Base-by-base conservation (phyloP, 2,797 vertebrate species). In the Apodemus agrarius region DNA sequence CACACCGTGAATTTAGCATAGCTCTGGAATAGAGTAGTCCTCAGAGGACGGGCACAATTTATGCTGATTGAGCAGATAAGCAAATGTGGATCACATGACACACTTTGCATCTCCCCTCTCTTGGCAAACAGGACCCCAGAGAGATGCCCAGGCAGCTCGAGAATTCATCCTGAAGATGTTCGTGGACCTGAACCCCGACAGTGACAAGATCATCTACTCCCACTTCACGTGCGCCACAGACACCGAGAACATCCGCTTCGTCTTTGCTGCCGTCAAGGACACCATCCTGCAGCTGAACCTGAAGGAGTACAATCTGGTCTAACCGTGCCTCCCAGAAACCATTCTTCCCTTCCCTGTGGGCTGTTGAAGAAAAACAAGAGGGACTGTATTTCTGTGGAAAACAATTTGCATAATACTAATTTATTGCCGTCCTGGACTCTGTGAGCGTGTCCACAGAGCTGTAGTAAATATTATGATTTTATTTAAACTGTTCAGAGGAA, bases 81-180 rank as follows among this genome's bases (percentile, higher is more conserved):
- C 14, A 4, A 16, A 54, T 37, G 1, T 29, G 3, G 49, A 29
- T 79, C 84, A 90, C 6, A 61, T 94, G 90, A 97, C n/a, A 54
- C 13, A 46, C 54, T 72, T 2, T 69, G 40, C 63, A 49, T 92
- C 96, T 96, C 31, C 90, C 34, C 87, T 92, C 34, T 92, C 34
- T 95, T 97, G 83, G 72, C 96, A 93, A 91, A 95, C 96, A 99
- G 99, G 99, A 98, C 99, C 99, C 10, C 99, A 99, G 90, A 98
- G 99, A 96, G 99, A 99, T 94, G 99, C 99, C 90, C 99, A 99
- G 96, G 99, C 99, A 0, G 99, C 99, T 92, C 98, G 99, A 95
- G 99, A 99, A 98, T 99, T 99, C 94, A 99, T 99, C 98, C 97
- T 99, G 97, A 99, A 99, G 99, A 99, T 99, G 99, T 99, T 99